Conservation (phyloP, 35 echinoderm and acorn worm species). For the Strongylocentrotus purpuratus region DNA sequence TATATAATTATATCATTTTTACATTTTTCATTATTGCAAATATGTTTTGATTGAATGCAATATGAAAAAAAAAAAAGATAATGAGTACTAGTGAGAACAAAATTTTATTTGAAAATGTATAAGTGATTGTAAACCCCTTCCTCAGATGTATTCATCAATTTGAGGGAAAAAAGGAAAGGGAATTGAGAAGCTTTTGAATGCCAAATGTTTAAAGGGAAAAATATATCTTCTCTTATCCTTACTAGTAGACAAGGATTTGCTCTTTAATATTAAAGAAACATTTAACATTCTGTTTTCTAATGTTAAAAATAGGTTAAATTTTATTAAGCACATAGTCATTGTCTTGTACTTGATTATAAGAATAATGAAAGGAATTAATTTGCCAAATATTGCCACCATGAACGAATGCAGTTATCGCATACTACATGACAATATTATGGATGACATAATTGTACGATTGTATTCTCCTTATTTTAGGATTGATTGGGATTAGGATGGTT, state of each 20-base stretch:
- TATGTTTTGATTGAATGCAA: background rate
- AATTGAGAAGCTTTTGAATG: background rate
- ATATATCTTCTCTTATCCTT: background rate
- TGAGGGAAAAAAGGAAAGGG: background rate
- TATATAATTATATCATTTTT: background rate
- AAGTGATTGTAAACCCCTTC: background rate
- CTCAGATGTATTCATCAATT: too few relatives aligned
- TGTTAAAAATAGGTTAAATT: background rate
- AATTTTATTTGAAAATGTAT: background rate
- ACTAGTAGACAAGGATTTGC: background rate
- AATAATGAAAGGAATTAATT: background rate
- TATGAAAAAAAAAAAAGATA: background rate
- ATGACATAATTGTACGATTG: background rate
- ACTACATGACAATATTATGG: background rate
- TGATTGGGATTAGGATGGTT: background rate
- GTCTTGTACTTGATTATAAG: background rate
- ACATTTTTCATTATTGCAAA: background rate
- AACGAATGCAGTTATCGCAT: background rate
- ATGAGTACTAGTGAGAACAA: background rate
- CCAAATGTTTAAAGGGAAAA: background rate
- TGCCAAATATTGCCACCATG: background rate
- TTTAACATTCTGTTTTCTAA: background rate
- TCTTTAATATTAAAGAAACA: too few relatives aligned
- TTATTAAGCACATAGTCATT: background rate
- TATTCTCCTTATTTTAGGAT: background rate